Evolutionary conservation across 2,113 vertebrate species (phyloP), one percentile per base, ranked within the genome.

Genomic region (Sitta europaea): DNA sequence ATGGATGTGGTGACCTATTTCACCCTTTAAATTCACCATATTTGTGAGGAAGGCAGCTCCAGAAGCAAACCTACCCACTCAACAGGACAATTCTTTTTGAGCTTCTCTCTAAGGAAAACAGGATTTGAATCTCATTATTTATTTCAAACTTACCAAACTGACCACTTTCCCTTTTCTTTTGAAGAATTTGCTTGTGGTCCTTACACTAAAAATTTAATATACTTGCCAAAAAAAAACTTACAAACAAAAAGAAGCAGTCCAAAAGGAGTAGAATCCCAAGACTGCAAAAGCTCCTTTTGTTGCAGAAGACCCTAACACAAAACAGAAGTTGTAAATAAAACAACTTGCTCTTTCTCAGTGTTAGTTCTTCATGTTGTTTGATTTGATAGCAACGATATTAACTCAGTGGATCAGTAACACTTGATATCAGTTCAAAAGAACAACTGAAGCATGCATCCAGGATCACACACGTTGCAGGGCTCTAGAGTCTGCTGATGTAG

Each of bases 321-420:
- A 82, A 58, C 3, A 29, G 35, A 68, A 74, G 10, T 16, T 1
- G 0, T 31, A 79, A 55, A 3, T 9, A 67, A 84, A 70, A 6
- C 1, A 47, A 43, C 14, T 35, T 53, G 17, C 9, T 66, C 28
- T 51, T 61, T 77, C 29, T 81, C n/a, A 31, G 15, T 23, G 29
- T 59, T 87, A 79, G 33, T 40, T 77, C 47, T 54, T 68, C 15
- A 13, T 0, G 2, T 76, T 74, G 81, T 40, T 79, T 17, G 33
- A 53, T 80, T 84, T 94, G 53, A 70, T 48, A 85, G n/a, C 25
- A 81, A 28, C 25, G 43, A 38, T 51, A 88, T 76, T 88, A 85
- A 79, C 51, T 57, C 77, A 31, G 65, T 47, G 14, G 24, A 91
- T 78, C 15, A 0, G 83, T 80, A 90, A 47, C 17, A 66, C 53